A percentile compares a stretch with the other conserved stretches of the same genome.
Conservation (phyloP, 1,140 invertebrate genomes). For the Formica selysi region DNA sequence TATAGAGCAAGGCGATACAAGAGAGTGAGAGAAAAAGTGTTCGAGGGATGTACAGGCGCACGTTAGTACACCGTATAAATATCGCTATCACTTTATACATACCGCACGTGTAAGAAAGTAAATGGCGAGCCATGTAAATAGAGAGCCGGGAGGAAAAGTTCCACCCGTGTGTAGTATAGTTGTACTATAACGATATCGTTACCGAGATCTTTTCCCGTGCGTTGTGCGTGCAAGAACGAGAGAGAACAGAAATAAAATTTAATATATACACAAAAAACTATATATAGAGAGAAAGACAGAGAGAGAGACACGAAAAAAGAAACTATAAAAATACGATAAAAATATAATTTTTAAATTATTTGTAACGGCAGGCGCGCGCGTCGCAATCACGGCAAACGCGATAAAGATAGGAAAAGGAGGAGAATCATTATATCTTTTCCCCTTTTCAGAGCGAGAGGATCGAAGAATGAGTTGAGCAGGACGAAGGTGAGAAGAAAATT, state of each 20-base stretch:
- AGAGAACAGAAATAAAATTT: slow-evolving; percentile 48
- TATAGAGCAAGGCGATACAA: slow-evolving; percentile 58
- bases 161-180: slow-evolving; percentile 74
- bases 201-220: slow-evolving; percentile 63
- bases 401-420: slow-evolving; percentile 37
- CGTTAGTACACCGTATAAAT: slow-evolving; percentile 63
- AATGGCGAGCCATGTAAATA: slow-evolving; percentile 76
- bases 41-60: slow-evolving; percentile 62
- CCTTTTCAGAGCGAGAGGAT: slow-evolving; percentile 46
- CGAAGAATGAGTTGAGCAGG: neutral
- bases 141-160: slow-evolving; percentile 43
- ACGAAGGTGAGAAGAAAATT: neutral
- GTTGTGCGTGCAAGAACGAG: slow-evolving; percentile 40
- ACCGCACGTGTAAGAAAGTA: slow-evolving; percentile 68
- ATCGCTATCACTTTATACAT: slow-evolving; percentile 61
- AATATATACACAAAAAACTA: slow-evolving; percentile 58
- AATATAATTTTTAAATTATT: slow-evolving; percentile 78
- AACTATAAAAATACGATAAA: slow-evolving; percentile 65
- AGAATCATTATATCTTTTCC: slow-evolving; percentile 43
- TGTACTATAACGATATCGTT: slow-evolving; percentile 82
- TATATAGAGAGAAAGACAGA: slow-evolving; percentile 37
- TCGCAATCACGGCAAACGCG: neutral
- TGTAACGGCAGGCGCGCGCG: slow-evolving; percentile 61
- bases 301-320: slow-evolving; percentile 12
- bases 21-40: slow-evolving; percentile 51